Conservation (phyloP, 2,888 invertebrate genomes). For the Drosophila suboccidentalis region DNA sequence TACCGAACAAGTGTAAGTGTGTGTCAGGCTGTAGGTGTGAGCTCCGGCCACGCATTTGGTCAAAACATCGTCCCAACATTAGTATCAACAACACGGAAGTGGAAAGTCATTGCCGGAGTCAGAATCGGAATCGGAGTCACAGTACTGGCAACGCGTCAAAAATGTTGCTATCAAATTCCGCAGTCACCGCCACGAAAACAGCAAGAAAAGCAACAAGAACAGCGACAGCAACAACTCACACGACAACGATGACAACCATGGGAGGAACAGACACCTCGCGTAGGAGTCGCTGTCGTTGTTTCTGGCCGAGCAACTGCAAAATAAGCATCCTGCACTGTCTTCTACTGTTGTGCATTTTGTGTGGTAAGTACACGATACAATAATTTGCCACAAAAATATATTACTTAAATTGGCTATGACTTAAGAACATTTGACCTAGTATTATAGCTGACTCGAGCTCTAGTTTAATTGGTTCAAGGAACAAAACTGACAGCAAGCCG, state of each 20-base stretch:
- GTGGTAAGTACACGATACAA: conserved; percentile 63
- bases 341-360: conserved; percentile 57
- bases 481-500: too few relatives aligned
- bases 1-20: conserved; percentile 15
- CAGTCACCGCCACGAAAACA: conserved; percentile 46
- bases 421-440: too few relatives aligned
- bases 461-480: too few relatives aligned
- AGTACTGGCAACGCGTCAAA: conserved; percentile 45
- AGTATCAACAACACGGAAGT: conserved; percentile 71
- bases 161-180: conserved; percentile 61
- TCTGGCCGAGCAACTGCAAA: conserved; percentile 32
- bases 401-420: too few relatives aligned
- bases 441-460: too few relatives aligned
- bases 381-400: too few relatives aligned
- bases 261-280: conserved; percentile 32
- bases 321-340: conserved; percentile 52
- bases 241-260: background rate
- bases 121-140: too few relatives aligned
- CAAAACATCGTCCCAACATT: conserved; percentile 50
- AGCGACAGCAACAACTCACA: conserved; percentile 1
- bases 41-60: conserved; percentile 46
- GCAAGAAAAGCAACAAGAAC: conserved; percentile 3
- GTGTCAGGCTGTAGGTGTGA: conserved; percentile 49
- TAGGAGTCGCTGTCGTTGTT: conserved; percentile 50
- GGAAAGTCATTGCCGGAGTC: conserved; percentile 50